phyloP scores from a whole-genome alignment of 23 tunicate genomes.

The Clavelina lepadiformis region DNA sequence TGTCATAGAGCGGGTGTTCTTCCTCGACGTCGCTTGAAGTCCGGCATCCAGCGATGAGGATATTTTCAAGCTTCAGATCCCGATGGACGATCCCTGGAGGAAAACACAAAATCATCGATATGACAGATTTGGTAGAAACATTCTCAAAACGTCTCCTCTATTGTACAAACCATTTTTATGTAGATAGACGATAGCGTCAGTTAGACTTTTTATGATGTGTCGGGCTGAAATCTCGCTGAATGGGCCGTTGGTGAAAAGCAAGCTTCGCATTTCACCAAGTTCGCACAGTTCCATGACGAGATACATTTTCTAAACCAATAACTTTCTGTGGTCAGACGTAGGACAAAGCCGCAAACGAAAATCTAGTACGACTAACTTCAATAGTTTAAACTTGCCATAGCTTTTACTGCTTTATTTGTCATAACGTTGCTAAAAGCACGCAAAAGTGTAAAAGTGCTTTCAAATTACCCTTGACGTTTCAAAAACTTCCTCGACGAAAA shows the following conservation, averaged over 20 bases:
- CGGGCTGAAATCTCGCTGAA: conserved; percentile 67
- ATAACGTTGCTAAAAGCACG: not conserved
- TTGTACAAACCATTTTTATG: conserved; percentile 72
- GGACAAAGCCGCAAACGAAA: not conserved
- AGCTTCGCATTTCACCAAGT: conserved; percentile 52
- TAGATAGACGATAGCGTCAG: conserved; percentile 72
- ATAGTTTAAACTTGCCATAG: no score
- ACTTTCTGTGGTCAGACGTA: conserved; percentile 3
- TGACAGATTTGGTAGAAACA: not conserved
- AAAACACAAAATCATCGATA: not conserved
- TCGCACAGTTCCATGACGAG: conserved; percentile 83
- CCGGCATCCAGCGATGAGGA: conserved; percentile 54
- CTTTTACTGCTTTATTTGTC: not conserved
- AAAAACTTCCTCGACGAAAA: conserved; percentile 70
- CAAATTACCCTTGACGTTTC: conserved; percentile 71
- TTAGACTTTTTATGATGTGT: conserved; percentile 42
- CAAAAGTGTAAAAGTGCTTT: not conserved
- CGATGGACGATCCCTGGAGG: conserved; percentile 88
- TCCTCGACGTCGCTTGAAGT: conserved; percentile 25
- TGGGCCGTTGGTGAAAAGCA: conserved; percentile 58
- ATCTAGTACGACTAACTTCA: no score
- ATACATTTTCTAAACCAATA: conserved; percentile 64
- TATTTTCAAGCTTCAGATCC: conserved; percentile 89
- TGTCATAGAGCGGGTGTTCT: conserved; percentile 78
- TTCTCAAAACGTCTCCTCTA: not conserved